These are phyloP conservation scores for Scaptodrosophila latifasciaeformis DNA, from an alignment of 2,888 invertebrate genomes.

Conservation along the genomic window DNA sequence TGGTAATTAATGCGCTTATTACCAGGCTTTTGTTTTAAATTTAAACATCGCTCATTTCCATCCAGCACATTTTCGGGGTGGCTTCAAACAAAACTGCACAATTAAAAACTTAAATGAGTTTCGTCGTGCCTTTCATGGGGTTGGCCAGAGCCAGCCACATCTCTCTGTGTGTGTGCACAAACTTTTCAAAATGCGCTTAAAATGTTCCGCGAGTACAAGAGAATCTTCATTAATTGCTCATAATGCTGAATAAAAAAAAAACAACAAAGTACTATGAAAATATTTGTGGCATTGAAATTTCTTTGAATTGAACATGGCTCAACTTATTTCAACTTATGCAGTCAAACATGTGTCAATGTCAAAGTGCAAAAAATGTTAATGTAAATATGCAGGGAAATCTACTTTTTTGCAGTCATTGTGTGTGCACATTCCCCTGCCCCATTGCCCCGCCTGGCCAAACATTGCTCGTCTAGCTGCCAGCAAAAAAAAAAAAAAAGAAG, in stretches of 20 bases:
- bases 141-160: slow-evolving; percentile 19
- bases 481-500: too few relatives aligned
- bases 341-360: slow-evolving; percentile 36
- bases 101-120: slow-evolving; percentile 66
- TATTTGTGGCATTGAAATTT: slow-evolving; percentile 22
- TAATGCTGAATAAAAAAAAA: slow-evolving; percentile 17
- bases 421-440: slow-evolving; percentile 1
- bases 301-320: slow-evolving; percentile 33
- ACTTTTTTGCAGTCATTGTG: slow-evolving; percentile 34
- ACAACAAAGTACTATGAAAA: not conserved
- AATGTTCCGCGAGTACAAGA: too few relatives aligned
- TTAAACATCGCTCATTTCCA: slow-evolving; percentile 23
- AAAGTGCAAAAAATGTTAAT: slow-evolving; percentile 12
- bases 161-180: slow-evolving; percentile 10
- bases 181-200: slow-evolving; percentile 38
- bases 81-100: slow-evolving; percentile 53
- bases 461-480: slow-evolving; percentile 21
- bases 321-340: slow-evolving; percentile 19
- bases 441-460: not conserved
- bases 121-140: slow-evolving; percentile 34
- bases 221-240: slow-evolving; percentile 48
- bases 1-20: slow-evolving; percentile 60
- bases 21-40: slow-evolving; percentile 50
- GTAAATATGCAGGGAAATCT: slow-evolving; percentile 13
- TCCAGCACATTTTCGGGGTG: slow-evolving; percentile 10